Evolutionary conservation across 2,113 vertebrate species (phyloP).

Genomic region (Cariama cristata): DNA sequence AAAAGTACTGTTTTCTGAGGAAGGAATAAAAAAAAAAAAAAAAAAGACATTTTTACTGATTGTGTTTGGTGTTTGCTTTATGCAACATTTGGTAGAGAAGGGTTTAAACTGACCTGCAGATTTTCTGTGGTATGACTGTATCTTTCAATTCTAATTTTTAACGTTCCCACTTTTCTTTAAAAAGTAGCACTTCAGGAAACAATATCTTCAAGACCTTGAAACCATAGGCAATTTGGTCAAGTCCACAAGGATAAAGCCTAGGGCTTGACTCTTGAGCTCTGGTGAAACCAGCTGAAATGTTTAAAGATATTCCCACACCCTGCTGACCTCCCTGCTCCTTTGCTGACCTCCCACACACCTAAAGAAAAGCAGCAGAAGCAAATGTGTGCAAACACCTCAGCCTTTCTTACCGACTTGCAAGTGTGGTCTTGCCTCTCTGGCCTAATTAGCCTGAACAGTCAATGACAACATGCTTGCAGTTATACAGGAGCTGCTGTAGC

Average conservation of each 20-base stretch:
- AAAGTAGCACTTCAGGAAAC: not conserved
- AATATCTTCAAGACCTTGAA: not conserved
- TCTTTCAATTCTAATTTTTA: not conserved
- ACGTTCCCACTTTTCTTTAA: not conserved
- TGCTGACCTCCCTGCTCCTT: not conserved
- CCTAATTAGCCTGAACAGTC: not conserved
- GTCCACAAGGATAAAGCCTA: not conserved
- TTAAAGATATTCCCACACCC: not conserved
- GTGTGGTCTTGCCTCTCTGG: not conserved
- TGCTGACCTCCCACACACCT: rapidly evolving
- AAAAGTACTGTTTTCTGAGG: not conserved
- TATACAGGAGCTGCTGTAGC: not conserved
- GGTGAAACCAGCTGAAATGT: not conserved
- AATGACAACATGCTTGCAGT: not conserved
- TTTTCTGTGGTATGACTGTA: not conserved
- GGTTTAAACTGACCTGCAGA: not conserved
- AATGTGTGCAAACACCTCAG: not conserved
- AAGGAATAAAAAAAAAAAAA: not conserved
- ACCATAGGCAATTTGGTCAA: not conserved
- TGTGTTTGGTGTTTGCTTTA: not conserved
- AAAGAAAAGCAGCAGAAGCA: not conserved
- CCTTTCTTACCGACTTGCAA: not conserved
- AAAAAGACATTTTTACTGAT: not conserved
- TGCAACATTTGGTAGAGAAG: not conserved
- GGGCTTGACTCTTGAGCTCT: not conserved